Evolutionary conservation across 2,797 vertebrate species (phyloP), one percentile per base, ranked within the genome.

Genomic region (Rhodeus uyekii): DNA sequence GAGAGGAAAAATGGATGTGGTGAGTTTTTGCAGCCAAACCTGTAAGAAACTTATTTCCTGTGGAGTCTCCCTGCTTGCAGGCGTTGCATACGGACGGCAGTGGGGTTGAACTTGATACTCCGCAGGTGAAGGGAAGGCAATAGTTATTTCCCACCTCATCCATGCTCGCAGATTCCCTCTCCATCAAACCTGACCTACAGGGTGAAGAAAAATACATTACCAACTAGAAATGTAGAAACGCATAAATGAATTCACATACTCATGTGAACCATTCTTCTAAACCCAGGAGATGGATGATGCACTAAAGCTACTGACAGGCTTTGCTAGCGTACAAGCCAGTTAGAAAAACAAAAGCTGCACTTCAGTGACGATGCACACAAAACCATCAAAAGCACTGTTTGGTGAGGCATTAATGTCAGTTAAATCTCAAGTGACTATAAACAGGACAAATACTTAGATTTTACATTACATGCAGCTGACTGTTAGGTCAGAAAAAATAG

Each of bases 141-240:
- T 82, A 80, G 48, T 80, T 82, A 84, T 83, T 82, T 73, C 16
- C 61, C 53, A 84, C 83, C 67, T 46, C 83, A 29, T 82, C 22
- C 46, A 46, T 73, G 53, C 80, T 84, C 29, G 32, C 61, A 85
- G 58, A 38, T 77, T 84, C 76, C 78, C 78, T 80, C 80, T 84
- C 88, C 50, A 76, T 79, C 81, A 44, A 74, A 74, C 83, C 69
- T 81, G 69, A 84, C 84, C 85, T 84, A 76, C 50, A 73, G 82
- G 86, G 72, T 83, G 65, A 42, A 80, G 46, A 85, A 84, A 75
- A 80, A 82, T 48, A 44, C 71, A 83, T 76, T 69, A 58, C 48
- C 34, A 44, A 64, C 67, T 58, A 42, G 53, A 69, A 81, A 81
- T 61, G 76, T 24, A 80, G 38, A 85, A 78, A 65, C 24, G 24